phyloP scores from a whole-genome alignment of 2,797 vertebrate species.

The Macropodus opercularis region DNA sequence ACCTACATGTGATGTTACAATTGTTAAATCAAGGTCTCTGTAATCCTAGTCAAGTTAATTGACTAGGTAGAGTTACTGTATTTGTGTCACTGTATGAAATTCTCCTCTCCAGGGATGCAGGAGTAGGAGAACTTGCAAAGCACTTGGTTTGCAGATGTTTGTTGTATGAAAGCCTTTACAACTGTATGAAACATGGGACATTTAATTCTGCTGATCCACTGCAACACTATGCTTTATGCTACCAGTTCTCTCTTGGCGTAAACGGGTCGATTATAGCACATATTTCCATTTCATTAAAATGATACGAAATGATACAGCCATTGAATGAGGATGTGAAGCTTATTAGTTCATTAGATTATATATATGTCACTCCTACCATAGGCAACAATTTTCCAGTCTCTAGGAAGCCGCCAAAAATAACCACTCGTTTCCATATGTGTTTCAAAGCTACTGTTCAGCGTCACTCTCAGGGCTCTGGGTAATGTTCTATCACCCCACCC shows the following conservation, averaged over 20 bases:
- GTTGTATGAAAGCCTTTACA: constrained; percentile 18
- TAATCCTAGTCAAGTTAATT: constrained; percentile 35
- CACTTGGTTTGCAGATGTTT: constrained; percentile 36
- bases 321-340: constrained; percentile 33
- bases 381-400: constrained; percentile 33
- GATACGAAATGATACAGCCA: constrained; percentile 17
- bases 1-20: constrained; percentile 39
- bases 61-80: constrained; percentile 38
- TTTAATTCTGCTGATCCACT: constrained; percentile 16
- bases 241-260: constrained; percentile 24
- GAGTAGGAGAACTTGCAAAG: constrained; percentile 32
- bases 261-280: constrained; percentile 24
- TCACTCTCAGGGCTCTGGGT: constrained; percentile 62
- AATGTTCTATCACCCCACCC: no score
- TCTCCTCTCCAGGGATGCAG: constrained; percentile 35
- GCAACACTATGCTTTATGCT: constrained; percentile 16
- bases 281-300: constrained; percentile 13
- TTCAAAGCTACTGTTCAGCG: constrained; percentile 38
- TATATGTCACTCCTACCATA: constrained; percentile 21
- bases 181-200: constrained; percentile 17
- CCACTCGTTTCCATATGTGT: constrained; percentile 23
- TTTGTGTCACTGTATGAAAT: constrained; percentile 36
- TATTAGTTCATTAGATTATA: constrained; percentile 37
- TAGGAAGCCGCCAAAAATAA: constrained; percentile 34
- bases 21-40: constrained; percentile 24